Base-by-base conservation (phyloP, 1,140 invertebrate genomes). In the Drosophila leontia region DNA sequence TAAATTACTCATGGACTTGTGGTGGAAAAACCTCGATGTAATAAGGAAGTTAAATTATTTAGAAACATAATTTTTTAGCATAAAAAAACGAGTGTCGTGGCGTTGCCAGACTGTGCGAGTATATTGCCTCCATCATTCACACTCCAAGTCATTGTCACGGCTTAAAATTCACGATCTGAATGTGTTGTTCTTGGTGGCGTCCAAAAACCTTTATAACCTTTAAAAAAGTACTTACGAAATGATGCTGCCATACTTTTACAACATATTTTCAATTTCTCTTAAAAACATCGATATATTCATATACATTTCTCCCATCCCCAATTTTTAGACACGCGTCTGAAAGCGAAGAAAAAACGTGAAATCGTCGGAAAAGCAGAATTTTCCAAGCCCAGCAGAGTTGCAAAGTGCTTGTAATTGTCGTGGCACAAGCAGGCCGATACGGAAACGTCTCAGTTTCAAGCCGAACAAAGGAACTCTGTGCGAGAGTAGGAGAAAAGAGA, bases 311-410 rank as follows among this genome's bases (percentile, higher is more conserved):
- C 29, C n/a, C 69, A 72, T 37, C 67, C 12, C 69, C 62, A 67
- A 35, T 69, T 59, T 71, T 78, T 88, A 84, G 84, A 88, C 84
- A 88, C 84, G 85, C 85, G 85, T 90, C 84, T 88, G 81, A 88
- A 77, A 87, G 67, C 68, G 64, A 34, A 90, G 51, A 86, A 87
- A 88, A 87, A 84, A 84, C 82, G 82, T 65, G 84, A 61, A 85
- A 71, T 85, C 76, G 83, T 87, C 78, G 70, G 70, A 88, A 86
- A 88, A 87, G 70, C 64, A 56, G 34, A 67, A 69, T 63, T 85
- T 78, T 80, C 70, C 78, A 90, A 81, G 74, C 50, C 62, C 69
- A 88, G 65, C 63, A 61, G 53, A 84, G 74, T 67, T 78, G 69
- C 75, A 75, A 71, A 78, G 42, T 60, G 80, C 85, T 90, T 90